phyloP scores from a whole-genome alignment of 2,113 vertebrate species.

The Aplodontia rufa region DNA sequence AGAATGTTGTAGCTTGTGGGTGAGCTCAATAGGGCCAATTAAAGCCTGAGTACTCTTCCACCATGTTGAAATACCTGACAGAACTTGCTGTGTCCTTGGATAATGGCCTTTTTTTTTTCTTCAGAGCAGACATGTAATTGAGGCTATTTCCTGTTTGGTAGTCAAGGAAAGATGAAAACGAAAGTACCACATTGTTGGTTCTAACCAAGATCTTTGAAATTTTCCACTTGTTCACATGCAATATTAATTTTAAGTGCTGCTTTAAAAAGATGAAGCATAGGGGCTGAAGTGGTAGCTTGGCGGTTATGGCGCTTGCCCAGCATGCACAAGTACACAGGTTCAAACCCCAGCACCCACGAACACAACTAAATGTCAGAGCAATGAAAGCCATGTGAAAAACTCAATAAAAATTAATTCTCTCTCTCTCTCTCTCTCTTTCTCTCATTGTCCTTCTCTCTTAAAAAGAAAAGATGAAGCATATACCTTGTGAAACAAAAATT shows the following conservation, averaged over 20 bases:
- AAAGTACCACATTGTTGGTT: conserved; percentile 45
- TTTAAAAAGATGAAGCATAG: too few species aligned
- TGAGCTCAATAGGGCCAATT: conserved; percentile 72
- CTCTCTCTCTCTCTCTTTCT: too few species aligned
- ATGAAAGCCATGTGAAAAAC: too few species aligned
- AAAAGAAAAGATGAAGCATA: not conserved
- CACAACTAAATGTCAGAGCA: too few species aligned
- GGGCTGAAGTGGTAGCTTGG: too few species aligned
- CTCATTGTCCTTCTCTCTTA: too few species aligned
- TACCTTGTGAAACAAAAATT: conserved; percentile 26
- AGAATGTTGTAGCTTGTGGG: conserved; percentile 68
- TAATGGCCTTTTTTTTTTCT: conserved; percentile 35
- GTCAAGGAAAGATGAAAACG: conserved; percentile 55
- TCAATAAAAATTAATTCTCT: too few species aligned
- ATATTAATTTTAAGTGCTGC: conserved; percentile 28
- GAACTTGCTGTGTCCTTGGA: conserved; percentile 65
- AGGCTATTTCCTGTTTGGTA: conserved; percentile 64
- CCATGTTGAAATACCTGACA: conserved; percentile 73
- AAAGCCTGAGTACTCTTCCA: conserved; percentile 63
- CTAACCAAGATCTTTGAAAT: conserved; percentile 34
- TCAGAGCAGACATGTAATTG: conserved; percentile 61
- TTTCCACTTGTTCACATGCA: not conserved
- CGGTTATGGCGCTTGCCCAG: too few species aligned
- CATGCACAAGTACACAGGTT: too few species aligned
- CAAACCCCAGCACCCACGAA: too few species aligned